These are phyloP conservation scores for Echinops telfairi DNA, from an alignment of 2,113 vertebrate species.

Conservation along the genomic window DNA sequence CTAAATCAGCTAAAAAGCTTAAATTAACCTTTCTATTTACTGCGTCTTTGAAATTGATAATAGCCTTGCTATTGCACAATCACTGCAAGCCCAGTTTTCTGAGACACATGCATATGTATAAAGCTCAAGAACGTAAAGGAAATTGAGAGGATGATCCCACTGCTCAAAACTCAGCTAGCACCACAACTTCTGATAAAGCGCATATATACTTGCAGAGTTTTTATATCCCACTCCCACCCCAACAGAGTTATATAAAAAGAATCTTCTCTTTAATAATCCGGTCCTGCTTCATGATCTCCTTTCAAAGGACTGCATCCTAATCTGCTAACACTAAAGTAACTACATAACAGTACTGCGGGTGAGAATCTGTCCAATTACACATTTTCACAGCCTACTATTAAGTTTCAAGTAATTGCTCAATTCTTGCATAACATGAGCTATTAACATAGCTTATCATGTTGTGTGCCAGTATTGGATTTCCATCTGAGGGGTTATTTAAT, in stretches of 20 bases:
- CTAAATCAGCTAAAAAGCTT: not conserved
- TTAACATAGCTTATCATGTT: constrained; percentile 82
- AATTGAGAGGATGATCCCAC: not conserved
- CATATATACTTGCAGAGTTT: not conserved
- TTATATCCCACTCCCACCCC: not conserved
- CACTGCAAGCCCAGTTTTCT: not conserved
- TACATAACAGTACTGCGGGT: constrained; percentile 60
- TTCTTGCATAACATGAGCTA: constrained; percentile 79
- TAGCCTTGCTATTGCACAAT: not conserved
- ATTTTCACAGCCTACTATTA: constrained; percentile 77
- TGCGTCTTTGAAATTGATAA: not conserved
- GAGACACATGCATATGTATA: not conserved
- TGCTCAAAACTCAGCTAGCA: not conserved
- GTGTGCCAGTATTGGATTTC: constrained; percentile 76
- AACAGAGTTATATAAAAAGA: constrained; percentile 35
- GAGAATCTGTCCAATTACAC: constrained; percentile 78
- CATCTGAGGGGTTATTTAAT: constrained; percentile 80
- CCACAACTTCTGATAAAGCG: constrained; percentile 16
- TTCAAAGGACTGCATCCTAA: constrained; percentile 64
- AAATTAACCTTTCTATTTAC: constrained; percentile 29
- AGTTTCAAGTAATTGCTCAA: constrained; percentile 81
- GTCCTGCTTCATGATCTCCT: constrained; percentile 47
- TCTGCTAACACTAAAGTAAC: constrained; percentile 63
- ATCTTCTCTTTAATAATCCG: constrained; percentile 23
- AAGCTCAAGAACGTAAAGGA: not conserved